Percentiles rank a stretch among this genome's conserved stretches.
Conservation (phyloP, 2,797 vertebrate genomes). For the Sebastes minor region DNA sequence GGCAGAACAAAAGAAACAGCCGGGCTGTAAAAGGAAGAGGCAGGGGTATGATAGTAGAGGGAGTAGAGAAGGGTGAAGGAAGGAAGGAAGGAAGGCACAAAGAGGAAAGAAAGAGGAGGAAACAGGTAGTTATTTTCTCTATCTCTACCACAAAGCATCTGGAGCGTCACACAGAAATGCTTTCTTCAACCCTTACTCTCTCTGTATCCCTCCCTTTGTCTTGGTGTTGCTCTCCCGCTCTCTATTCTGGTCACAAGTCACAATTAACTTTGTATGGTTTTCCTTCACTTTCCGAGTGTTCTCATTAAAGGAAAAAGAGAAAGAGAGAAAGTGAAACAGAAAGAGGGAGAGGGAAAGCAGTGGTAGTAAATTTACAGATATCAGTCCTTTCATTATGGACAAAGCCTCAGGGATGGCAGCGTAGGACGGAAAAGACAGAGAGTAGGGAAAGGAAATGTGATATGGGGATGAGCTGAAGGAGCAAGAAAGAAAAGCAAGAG, state of each 20-base stretch:
- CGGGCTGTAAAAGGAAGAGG: constrained; percentile 23
- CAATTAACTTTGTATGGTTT: constrained; percentile 62
- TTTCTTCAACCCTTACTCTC: constrained; percentile 11
- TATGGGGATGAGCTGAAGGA: constrained; percentile 71
- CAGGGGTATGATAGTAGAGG: constrained; percentile 12
- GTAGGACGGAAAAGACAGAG: constrained; percentile 47
- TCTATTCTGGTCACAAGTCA: constrained; percentile 48
- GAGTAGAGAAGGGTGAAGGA: constrained; percentile 20
- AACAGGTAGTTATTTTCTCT: constrained; percentile 60
- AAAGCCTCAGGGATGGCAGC: constrained; percentile 66
- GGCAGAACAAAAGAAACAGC: constrained; percentile 35
- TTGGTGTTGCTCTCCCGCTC: background rate
- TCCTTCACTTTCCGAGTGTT: constrained; percentile 35
- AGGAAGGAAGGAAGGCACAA: constrained; percentile 23
- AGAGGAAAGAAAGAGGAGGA: constrained; percentile 29
- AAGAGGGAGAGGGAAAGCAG: constrained; percentile 47
- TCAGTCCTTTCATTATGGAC: constrained; percentile 77
- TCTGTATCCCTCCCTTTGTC: constrained; percentile 3
- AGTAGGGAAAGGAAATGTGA: constrained; percentile 66
- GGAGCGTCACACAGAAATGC: constrained; percentile 36
- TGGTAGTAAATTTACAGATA: constrained; percentile 73
- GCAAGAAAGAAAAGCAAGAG: constrained; percentile 59
- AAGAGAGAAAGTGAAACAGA: constrained; percentile 33
- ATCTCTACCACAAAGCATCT: constrained; percentile 50
- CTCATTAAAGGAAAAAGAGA: constrained; percentile 51